Percentiles rank a stretch among this genome's conserved stretches.
phyloP scores from a whole-genome alignment of 2,888 invertebrate species.

The Thereva nobilitata region DNA sequence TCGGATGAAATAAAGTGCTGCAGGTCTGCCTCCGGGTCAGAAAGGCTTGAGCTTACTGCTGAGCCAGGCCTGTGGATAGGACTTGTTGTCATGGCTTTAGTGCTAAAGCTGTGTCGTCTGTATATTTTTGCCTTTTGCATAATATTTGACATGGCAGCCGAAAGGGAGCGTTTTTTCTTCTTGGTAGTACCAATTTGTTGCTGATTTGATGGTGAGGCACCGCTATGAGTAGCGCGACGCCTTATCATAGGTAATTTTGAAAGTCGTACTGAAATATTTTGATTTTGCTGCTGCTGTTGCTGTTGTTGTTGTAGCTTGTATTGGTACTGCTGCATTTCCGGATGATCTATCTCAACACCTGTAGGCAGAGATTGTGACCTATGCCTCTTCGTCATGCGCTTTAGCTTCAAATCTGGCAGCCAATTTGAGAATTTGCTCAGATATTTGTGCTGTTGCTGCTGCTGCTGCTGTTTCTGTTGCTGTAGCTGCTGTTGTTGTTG shows the following conservation, averaged over 20 bases:
- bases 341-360: slow-evolving; percentile 64
- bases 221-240: slow-evolving; percentile 45
- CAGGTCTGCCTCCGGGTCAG: slow-evolving; percentile 73
- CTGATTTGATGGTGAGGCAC: slow-evolving; percentile 22
- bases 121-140: slow-evolving; percentile 77
- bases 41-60: slow-evolving; percentile 67
- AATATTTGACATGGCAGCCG: slow-evolving; percentile 82
- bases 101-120: slow-evolving; percentile 57
- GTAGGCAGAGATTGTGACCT: slow-evolving; percentile 82
- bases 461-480: slow-evolving; percentile 48
- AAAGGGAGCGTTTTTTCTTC: slow-evolving; percentile 80
- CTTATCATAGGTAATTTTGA: slow-evolving; percentile 51
- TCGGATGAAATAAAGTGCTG: slow-evolving; percentile 54
- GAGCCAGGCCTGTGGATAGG: slow-evolving; percentile 56
- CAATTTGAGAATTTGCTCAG: slow-evolving; percentile 66
- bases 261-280: slow-evolving; percentile 49
- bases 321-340: slow-evolving; percentile 47
- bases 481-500: slow-evolving; percentile 39
- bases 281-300: slow-evolving; percentile 45
- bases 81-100: slow-evolving; percentile 38
- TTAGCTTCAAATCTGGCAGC: slow-evolving; percentile 78
- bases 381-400: slow-evolving; percentile 66
- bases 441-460: slow-evolving; percentile 51
- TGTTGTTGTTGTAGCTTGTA: slow-evolving; percentile 48
- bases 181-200: slow-evolving; percentile 54